These are phyloP conservation scores for Ashinkailepas kermadecensis DNA, from an alignment of 2,888 invertebrate species.

Conservation along the genomic window DNA sequence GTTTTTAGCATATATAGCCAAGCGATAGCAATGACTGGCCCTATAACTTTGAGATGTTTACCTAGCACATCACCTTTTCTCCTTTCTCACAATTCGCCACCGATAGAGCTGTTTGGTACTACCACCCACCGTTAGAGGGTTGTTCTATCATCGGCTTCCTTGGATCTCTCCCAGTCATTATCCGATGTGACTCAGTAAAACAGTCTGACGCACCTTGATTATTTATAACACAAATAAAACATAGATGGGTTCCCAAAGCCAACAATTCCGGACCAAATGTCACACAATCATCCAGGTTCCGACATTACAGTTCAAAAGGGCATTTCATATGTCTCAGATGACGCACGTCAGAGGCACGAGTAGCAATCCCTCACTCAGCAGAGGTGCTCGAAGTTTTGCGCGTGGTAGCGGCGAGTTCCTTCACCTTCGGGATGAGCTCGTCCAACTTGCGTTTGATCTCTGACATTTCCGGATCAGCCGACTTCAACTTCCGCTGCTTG, in stretches of 20 bases:
- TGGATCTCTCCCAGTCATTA: background rate
- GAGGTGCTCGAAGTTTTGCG: conserved; percentile 27
- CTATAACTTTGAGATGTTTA: no score
- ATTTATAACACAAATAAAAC: background rate
- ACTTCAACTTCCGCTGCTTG: conserved; percentile 50
- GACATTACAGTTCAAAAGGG: background rate
- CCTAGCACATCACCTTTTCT: no score
- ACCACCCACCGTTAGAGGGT: no score
- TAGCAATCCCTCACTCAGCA: background rate
- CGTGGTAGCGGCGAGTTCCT: conserved; percentile 35
- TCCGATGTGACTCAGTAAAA: background rate
- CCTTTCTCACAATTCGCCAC: no score
- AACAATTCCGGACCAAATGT: background rate
- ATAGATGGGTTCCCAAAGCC: background rate
- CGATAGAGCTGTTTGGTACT: no score
- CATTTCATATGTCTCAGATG: background rate
- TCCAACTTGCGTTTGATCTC: conserved; percentile 47
- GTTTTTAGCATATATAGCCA: no score
- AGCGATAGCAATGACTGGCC: no score
- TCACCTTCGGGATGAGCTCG: conserved; percentile 35
- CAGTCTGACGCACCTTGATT: background rate
- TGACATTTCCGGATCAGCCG: conserved; percentile 47
- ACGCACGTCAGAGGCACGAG: background rate
- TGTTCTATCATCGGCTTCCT: no score
- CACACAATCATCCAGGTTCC: background rate